phyloP scores from a whole-genome alignment of 2,113 vertebrate species.

The Solea senegalensis region DNA sequence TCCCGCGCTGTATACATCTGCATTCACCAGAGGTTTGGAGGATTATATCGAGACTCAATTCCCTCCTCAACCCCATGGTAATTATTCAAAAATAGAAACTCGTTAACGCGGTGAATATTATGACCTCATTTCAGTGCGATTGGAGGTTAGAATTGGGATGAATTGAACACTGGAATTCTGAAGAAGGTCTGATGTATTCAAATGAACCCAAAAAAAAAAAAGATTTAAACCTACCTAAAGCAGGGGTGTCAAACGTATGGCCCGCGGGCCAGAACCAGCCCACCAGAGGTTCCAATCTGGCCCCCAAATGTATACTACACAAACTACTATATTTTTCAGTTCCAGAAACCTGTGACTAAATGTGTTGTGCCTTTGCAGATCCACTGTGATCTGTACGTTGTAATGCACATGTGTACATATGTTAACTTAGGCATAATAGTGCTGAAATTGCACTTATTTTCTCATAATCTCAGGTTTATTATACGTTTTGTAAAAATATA shows the following conservation, averaged over 20 bases:
- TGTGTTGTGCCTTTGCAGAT: too few relatives aligned
- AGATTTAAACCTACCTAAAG: background rate
- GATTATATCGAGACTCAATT: conserved; percentile 71
- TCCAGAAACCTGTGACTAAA: too few relatives aligned
- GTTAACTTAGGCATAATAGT: too few relatives aligned
- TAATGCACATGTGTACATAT: too few relatives aligned
- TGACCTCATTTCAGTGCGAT: conserved; percentile 75
- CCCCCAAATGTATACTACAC: too few relatives aligned
- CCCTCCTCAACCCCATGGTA: conserved; percentile 66
- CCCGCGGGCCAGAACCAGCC: background rate
- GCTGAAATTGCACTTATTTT: too few relatives aligned
- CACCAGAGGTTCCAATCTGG: too few relatives aligned
- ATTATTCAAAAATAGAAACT: conserved; percentile 83
- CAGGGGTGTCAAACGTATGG: background rate
- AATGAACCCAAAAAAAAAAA: too few relatives aligned
- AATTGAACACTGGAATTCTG: conserved; percentile 28
- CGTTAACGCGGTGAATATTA: conserved; percentile 80
- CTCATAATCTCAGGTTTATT: conserved; percentile 3
- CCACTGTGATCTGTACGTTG: too few relatives aligned
- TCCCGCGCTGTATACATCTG: conserved; percentile 31
- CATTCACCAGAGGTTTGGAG: conserved; percentile 47
- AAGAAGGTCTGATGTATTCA: conserved; percentile 6
- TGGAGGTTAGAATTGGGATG: conserved; percentile 54
- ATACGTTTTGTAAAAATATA: too few relatives aligned
- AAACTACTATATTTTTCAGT: too few relatives aligned